Evolutionary conservation across 2,797 vertebrate genomes (phyloP).

Genomic region (Galago senegalensis): DNA sequence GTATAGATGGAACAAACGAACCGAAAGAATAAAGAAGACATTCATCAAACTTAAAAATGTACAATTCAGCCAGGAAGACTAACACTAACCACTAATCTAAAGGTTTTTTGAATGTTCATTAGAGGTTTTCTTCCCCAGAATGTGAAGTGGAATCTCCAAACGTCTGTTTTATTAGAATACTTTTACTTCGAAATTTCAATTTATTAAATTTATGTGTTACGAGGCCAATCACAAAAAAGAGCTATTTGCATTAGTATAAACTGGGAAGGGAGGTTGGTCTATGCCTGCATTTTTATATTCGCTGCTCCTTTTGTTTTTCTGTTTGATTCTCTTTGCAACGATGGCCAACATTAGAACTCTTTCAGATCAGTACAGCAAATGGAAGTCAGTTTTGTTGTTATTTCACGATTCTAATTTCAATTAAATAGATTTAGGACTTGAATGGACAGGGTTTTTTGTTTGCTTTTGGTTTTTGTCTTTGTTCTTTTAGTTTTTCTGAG

Average conservation of each 20-base stretch:
- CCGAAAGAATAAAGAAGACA: not conserved
- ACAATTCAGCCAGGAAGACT: not conserved
- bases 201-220: not conserved
- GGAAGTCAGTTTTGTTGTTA: not conserved
- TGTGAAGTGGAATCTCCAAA: not conserved
- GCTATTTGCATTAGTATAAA: not conserved
- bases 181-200: not conserved
- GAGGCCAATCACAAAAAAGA: not conserved
- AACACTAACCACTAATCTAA: not conserved
- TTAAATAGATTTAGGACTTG: not conserved
- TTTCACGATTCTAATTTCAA: constrained; percentile 21
- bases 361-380: not conserved
- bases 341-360: constrained; percentile 21
- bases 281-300: not conserved
- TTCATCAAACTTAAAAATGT: not conserved
- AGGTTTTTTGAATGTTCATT: not conserved
- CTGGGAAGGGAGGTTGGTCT: not conserved
- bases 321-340: not conserved
- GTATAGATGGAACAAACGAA: not conserved
- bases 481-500: not conserved
- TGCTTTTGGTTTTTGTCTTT: not conserved
- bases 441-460: not conserved
- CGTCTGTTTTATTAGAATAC: not conserved
- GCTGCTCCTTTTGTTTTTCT: not conserved
- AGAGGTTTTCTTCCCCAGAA: not conserved